Conservation (phyloP, 2,113 vertebrate species). For the Triplophysa siluroides region DNA sequence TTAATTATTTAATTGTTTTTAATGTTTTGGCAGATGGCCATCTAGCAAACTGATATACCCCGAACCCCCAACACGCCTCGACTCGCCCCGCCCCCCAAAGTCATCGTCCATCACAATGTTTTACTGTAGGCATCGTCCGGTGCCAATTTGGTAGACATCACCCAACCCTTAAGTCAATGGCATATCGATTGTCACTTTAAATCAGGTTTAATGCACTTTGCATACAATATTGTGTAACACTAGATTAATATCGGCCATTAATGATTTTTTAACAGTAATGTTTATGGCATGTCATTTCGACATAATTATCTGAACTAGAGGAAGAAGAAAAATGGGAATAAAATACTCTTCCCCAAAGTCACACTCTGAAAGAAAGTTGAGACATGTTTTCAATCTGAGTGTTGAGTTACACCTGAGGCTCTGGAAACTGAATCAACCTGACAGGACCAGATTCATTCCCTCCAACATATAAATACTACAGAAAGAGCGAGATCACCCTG, state of each 20-base stretch:
- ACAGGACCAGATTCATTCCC: conserved; percentile 37
- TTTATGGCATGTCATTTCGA: no score
- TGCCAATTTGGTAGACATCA: no score
- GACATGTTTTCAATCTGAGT: conserved; percentile 60
- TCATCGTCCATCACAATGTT: no score
- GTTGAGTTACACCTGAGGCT: conserved; percentile 62
- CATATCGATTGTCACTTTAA: not conserved
- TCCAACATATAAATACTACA: conserved; percentile 45
- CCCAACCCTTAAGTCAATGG: no score
- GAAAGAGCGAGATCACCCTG: not conserved
- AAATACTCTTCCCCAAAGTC: conserved; percentile 35
- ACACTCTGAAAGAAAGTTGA: conserved; percentile 46
- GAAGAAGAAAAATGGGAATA: not conserved
- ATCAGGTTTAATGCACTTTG: not conserved
- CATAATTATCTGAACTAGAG: not conserved
- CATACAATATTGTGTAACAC: not conserved
- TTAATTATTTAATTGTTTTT: no score
- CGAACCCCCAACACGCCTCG: no score
- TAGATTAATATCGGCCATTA: not conserved
- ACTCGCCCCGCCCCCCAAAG: no score
- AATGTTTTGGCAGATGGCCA: no score
- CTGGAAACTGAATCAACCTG: conserved; percentile 61
- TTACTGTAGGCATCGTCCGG: no score
- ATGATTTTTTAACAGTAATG: not conserved
- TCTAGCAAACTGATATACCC: no score